phyloP scores from a whole-genome alignment of 2,797 vertebrate species.

The Podargus strigoides region DNA sequence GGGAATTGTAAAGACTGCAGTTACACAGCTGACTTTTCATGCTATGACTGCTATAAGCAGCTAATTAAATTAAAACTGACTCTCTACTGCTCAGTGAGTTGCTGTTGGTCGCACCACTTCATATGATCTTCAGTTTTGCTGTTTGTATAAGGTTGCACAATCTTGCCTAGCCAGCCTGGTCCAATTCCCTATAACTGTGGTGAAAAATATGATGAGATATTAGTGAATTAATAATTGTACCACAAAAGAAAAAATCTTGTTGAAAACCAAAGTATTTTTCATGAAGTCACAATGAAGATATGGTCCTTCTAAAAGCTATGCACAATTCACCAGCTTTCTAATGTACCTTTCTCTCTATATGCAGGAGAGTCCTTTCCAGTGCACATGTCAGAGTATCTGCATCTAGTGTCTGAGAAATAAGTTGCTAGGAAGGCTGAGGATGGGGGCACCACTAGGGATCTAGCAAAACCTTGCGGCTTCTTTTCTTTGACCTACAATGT shows the following conservation, averaged over 20 bases:
- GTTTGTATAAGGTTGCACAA: neutral
- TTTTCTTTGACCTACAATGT: neutral
- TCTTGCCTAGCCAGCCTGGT: neutral
- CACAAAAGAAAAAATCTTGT: neutral
- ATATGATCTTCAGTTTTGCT: conserved; percentile 5
- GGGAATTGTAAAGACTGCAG: conserved; percentile 10
- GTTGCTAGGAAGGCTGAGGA: neutral
- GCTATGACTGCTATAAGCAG: conserved; percentile 37
- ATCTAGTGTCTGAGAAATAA: neutral
- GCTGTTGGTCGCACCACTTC: neutral
- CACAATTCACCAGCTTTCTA: neutral
- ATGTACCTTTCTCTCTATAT: neutral
- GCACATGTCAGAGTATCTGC: neutral
- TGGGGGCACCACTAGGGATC: neutral
- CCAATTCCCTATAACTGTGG: neutral
- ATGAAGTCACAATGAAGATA: neutral
- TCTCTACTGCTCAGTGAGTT: neutral
- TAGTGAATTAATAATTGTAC: neutral
- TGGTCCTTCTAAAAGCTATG: neutral
- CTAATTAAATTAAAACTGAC: conserved; percentile 56
- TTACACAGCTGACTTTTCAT: conserved; percentile 44
- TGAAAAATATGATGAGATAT: neutral
- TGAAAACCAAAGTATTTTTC: neutral
- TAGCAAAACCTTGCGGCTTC: neutral
- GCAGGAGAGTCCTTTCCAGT: neutral